These are phyloP conservation scores for Nephotettix cincticeps DNA, from an alignment of 1,140 invertebrate species.

Conservation along the genomic window DNA sequence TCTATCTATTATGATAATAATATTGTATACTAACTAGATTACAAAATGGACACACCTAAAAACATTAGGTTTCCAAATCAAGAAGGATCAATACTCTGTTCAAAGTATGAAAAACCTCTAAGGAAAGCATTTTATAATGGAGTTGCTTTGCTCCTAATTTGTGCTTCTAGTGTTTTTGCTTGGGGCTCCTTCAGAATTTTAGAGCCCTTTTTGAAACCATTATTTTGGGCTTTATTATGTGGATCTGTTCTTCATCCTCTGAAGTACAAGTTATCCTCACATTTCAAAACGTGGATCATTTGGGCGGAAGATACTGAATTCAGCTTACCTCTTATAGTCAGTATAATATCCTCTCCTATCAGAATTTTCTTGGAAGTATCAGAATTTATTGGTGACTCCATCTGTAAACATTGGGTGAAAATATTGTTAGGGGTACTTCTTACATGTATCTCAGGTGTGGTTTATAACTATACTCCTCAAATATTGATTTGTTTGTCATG, in stretches of 20 bases:
- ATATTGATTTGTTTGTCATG: constrained; percentile 39
- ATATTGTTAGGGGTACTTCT: constrained; percentile 47
- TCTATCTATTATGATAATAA: no score
- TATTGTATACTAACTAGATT: no score
- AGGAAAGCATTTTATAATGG: constrained; percentile 33
- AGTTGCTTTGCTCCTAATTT: constrained; percentile 30
- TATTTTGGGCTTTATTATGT: constrained; percentile 92
- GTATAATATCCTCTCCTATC: constrained; percentile 58
- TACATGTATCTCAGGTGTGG: constrained; percentile 42
- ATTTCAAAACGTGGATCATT: constrained; percentile 64
- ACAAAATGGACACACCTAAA: background rate
- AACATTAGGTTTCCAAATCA: background rate
- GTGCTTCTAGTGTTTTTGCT: constrained; percentile 50
- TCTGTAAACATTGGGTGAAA: constrained; percentile 60
- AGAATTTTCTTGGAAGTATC: constrained; percentile 68
- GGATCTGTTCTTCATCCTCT: constrained; percentile 88
- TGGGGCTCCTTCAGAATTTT: constrained; percentile 82
- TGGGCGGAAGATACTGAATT: constrained; percentile 62
- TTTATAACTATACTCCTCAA: constrained; percentile 56
- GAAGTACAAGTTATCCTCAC: constrained; percentile 71
- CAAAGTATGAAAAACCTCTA: constrained; percentile 27
- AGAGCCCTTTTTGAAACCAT: constrained; percentile 86
- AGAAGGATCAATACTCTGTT: background rate
- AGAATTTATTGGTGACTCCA: constrained; percentile 64
- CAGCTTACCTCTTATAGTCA: constrained; percentile 58